Percentiles rank a stretch among this genome's conserved stretches.
Evolutionary conservation across 1,140 invertebrate genomes (phyloP).

Genomic region (Ceratitis capitata): DNA sequence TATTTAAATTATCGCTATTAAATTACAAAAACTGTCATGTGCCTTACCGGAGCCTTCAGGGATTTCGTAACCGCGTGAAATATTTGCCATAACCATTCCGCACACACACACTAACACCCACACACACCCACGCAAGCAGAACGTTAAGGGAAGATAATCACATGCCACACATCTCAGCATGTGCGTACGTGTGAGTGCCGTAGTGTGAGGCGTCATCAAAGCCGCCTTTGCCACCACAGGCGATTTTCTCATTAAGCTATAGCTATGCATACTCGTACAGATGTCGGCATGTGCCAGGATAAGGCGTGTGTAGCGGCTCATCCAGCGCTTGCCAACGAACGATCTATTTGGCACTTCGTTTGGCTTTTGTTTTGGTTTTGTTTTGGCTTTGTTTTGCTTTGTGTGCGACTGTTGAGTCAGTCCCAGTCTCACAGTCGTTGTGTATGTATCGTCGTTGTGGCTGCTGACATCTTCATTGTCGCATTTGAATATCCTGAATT

Average conservation of each 20-base stretch:
- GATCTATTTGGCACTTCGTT: not conserved
- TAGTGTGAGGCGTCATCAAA: not conserved
- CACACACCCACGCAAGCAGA: too few species aligned
- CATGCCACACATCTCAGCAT: not conserved
- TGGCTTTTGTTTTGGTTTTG: not conserved
- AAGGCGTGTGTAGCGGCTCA: not conserved
- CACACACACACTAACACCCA: not conserved
- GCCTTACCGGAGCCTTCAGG: not conserved
- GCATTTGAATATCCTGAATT: conserved; percentile 39
- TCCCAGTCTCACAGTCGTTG: too few species aligned
- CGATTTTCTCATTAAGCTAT: conserved; percentile 21
- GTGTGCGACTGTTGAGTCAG: too few species aligned
- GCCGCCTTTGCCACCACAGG: not conserved
- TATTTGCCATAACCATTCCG: not conserved
- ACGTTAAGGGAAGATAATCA: not conserved
- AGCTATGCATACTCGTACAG: not conserved
- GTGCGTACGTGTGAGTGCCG: not conserved
- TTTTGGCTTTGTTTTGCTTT: not conserved
- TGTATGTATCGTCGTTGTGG: not conserved
- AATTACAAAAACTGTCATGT: not conserved
- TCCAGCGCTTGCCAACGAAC: not conserved
- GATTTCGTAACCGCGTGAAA: not conserved
- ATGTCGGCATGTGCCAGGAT: not conserved
- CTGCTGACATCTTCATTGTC: conserved; percentile 27
- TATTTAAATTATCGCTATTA: conserved; percentile 13